Conservation (phyloP, 2,113 vertebrate genomes). For the Trichomycterus rosablanca region DNA sequence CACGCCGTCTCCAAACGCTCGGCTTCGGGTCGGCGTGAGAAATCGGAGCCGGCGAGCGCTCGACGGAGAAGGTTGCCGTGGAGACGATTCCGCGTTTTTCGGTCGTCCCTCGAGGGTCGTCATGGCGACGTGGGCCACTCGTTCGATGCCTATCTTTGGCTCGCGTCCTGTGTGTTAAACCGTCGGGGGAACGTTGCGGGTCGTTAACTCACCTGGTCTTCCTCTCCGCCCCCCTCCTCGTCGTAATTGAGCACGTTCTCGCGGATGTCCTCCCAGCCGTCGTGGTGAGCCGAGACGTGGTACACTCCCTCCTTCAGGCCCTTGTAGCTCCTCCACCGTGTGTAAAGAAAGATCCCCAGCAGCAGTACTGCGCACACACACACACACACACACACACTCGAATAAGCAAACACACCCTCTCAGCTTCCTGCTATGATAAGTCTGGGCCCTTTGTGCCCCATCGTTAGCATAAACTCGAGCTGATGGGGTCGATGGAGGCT, state of each 20-base stretch:
- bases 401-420: neutral
- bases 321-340: conserved; percentile 70
- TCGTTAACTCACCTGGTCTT: conserved; percentile 75
- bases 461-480: conserved; percentile 10
- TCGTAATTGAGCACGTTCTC: conserved; percentile 86
- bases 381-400: neutral
- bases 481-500: conserved; percentile 9
- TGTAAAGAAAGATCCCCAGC: conserved; percentile 72
- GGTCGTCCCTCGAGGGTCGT: conserved; percentile 20
- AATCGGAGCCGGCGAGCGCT: conserved; percentile 24
- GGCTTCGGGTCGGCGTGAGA: conserved; percentile 20
- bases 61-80: conserved; percentile 42
- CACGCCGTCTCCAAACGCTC: conserved; percentile 15
- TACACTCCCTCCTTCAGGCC: conserved; percentile 68
- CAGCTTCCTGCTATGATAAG: conserved; percentile 1
- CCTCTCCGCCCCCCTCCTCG: conserved; percentile 84
- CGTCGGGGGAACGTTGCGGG: neutral
- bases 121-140: conserved; percentile 32
- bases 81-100: conserved; percentile 37
- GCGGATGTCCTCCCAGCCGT: conserved; percentile 80
- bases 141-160: neutral
- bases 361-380: conserved; percentile 68
- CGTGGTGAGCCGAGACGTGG: conserved; percentile 66
- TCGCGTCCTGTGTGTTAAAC: neutral
- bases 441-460: neutral